These are phyloP conservation scores for Phortica okadai DNA, from an alignment of 2,888 invertebrate species.

Conservation along the genomic window DNA sequence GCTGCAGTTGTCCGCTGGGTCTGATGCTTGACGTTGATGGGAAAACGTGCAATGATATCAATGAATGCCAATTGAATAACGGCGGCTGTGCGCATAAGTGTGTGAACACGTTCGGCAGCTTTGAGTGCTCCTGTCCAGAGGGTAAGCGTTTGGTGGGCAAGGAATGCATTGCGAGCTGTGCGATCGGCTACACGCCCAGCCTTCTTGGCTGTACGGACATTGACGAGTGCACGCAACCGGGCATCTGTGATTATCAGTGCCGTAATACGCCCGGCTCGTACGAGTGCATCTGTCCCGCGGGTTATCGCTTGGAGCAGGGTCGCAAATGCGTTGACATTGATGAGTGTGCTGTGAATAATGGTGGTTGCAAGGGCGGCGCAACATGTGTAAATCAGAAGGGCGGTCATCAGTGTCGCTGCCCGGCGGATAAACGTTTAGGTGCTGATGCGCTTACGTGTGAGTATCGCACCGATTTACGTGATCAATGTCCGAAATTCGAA, in stretches of 20 bases:
- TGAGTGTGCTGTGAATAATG: constrained; percentile 77
- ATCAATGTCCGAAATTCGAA: constrained; percentile 69
- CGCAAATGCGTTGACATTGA: constrained; percentile 78
- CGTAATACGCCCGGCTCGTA: constrained; percentile 77
- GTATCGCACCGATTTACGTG: constrained; percentile 59
- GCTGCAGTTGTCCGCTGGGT: constrained; percentile 77
- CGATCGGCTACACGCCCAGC: constrained; percentile 75
- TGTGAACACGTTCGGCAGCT: constrained; percentile 78
- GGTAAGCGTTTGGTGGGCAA: constrained; percentile 78
- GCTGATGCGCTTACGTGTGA: constrained; percentile 63
- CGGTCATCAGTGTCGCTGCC: constrained; percentile 78
- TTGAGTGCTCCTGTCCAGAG: constrained; percentile 77
- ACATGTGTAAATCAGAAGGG: constrained; percentile 77
- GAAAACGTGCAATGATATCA: constrained; percentile 76
- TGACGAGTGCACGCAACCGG: constrained; percentile 79
- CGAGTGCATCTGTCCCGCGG: constrained; percentile 80
- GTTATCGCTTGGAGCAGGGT: constrained; percentile 77
- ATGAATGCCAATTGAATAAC: constrained; percentile 77
- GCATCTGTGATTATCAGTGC: constrained; percentile 78
- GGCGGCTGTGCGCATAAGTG: constrained; percentile 74
- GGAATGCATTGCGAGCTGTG: constrained; percentile 69
- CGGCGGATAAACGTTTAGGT: constrained; percentile 72
- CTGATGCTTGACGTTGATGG: constrained; percentile 74
- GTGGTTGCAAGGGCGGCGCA: constrained; percentile 70
- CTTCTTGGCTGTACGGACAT: constrained; percentile 75